Percentiles rank a stretch among this genome's conserved stretches.
phyloP scores from a whole-genome alignment of 1,140 invertebrate species.

The Aleiodes sp. region DNA sequence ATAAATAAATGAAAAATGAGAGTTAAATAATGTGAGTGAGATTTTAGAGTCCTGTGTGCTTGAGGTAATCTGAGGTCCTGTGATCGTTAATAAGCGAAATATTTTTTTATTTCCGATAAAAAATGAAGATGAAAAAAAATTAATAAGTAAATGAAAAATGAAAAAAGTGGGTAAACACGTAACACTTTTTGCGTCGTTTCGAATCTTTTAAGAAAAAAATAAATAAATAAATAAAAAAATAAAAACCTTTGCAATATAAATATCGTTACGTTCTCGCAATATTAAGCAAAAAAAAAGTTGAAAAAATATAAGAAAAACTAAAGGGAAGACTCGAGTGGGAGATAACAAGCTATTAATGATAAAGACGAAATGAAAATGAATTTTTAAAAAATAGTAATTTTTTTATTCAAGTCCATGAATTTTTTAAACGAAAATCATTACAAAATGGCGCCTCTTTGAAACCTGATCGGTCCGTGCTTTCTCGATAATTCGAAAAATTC shows the following conservation, averaged over 20 bases:
- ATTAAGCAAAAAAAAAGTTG: slow-evolving; percentile 54
- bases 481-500: slow-evolving; percentile 42
- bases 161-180: slow-evolving; percentile 32
- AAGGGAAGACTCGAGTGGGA: slow-evolving; percentile 51
- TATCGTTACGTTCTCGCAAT: slow-evolving; percentile 68
- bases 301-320: slow-evolving; percentile 44
- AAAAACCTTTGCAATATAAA: slow-evolving; percentile 60
- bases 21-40: slow-evolving; percentile 32
- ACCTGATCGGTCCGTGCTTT: slow-evolving; percentile 46
- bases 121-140: slow-evolving; percentile 15
- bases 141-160: not conserved
- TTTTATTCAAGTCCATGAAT: not conserved
- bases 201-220: slow-evolving; percentile 45
- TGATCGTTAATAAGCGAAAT: slow-evolving; percentile 68
- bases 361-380: slow-evolving; percentile 22
- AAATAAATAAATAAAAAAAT: slow-evolving; percentile 5
- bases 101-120: slow-evolving; percentile 66
- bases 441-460: too few species aligned
- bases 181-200: slow-evolving; percentile 59
- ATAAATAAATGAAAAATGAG: slow-evolving; percentile 11
- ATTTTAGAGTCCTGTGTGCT: slow-evolving; percentile 57
- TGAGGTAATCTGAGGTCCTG: slow-evolving; percentile 68
- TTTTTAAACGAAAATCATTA: too few species aligned
- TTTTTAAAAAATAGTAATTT: not conserved
- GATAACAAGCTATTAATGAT: slow-evolving; percentile 28